These are phyloP conservation scores for Noctua janthina DNA, from an alignment of 2,888 invertebrate genomes.

Conservation along the genomic window DNA sequence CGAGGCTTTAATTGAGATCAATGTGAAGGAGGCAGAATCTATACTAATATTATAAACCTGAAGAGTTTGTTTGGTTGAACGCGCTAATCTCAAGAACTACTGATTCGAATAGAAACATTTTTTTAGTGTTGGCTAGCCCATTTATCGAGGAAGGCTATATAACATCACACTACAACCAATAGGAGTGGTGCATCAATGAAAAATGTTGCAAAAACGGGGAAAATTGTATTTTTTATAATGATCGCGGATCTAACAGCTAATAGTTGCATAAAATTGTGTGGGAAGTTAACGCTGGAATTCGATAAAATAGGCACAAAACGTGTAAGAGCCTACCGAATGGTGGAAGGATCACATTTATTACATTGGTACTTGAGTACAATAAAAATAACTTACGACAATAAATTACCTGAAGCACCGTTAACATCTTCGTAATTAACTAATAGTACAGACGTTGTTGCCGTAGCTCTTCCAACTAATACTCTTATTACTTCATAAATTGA, in stretches of 20 bases:
- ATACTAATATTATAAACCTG: no score
- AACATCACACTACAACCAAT: no score
- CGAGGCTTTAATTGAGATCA: neutral
- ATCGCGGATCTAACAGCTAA: no score
- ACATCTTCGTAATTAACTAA: constrained; percentile 13
- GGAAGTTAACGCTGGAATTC: neutral
- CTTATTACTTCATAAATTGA: constrained; percentile 1
- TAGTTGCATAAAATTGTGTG: neutral
- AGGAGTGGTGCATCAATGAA: no score
- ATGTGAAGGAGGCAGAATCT: neutral
- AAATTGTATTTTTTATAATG: no score
- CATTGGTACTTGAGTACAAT: neutral
- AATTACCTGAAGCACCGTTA: neutral
- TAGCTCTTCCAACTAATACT: neutral
- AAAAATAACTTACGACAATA: constrained; percentile 1
- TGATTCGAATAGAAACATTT: no score
- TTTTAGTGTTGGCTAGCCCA: no score
- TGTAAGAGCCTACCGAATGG: neutral
- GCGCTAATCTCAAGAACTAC: no score
- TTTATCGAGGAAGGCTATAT: no score
- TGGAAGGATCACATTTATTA: neutral
- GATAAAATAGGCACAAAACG: neutral
- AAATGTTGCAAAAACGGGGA: no score
- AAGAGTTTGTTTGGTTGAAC: no score
- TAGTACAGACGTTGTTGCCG: neutral